Evolutionary conservation across 2,797 vertebrate species (phyloP), one percentile per base, ranked within the genome.

Genomic region (Hydrophis major): DNA sequence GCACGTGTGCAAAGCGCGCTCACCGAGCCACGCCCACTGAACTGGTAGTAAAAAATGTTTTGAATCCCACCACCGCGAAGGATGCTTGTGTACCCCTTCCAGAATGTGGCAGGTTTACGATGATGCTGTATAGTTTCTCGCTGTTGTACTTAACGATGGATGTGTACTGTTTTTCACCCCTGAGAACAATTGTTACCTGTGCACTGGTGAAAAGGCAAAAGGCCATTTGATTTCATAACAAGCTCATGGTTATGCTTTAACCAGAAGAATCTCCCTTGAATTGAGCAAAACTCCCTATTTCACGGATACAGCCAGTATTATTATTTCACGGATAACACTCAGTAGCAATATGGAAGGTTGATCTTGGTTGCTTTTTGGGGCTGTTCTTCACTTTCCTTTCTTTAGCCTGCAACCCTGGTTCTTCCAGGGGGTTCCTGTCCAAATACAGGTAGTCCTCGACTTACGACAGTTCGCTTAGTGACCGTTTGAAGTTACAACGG

Each of bases 111-210:
- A 95, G 95, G 95, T 95, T 97, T 97, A 95, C 97, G 96, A 97
- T 50, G 97, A 97, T 98, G 97, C 97, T 98, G 97, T 97, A 97
- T 97, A 96, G 87, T 95, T 97, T 96, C 96, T 96, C 96, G 95
- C 96, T 96, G 92, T 96, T 96, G 94, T 57, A 88, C 83, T 89
- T 95, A 90, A 91, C 93, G 94, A 94, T 96, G 92, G 94, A 95
- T 93, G 94, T 93, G 94, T 94, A 14, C 74, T 56, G 3, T 83
- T 74, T 59, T 59, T 53, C 11, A 57, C 69, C 66, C 61, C 32
- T 63, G 8, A 87, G 61, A 83, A 87, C 18, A 57, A 87, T 61
- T 42, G 69, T n/a, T 32, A 87, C 89, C 63, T 86, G n/a, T 95
- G 69, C 86, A 87, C 63, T 96, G 88, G 94, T 95, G 96, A 96